These are phyloP conservation scores for Drosophila subobscura DNA, from an alignment of 1,140 invertebrate genomes.

Conservation along the genomic window DNA sequence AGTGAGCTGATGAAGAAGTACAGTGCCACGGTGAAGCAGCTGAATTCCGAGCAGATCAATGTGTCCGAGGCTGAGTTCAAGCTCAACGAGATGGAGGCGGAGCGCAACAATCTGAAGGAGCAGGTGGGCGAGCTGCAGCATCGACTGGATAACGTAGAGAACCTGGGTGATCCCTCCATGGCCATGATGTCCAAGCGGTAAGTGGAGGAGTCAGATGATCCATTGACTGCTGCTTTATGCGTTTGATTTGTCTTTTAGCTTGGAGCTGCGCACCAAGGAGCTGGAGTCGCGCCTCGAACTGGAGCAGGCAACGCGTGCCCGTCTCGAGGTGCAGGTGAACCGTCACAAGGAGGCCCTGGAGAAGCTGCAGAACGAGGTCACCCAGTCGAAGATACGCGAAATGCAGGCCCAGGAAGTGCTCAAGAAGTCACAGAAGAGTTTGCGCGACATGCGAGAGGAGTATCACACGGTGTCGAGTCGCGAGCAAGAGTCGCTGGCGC, in stretches of 20 bases:
- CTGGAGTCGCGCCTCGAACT: constrained; percentile 95
- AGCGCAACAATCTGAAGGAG: constrained; percentile 90
- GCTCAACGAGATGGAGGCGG: constrained; percentile 91
- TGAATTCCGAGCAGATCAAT: constrained; percentile 92
- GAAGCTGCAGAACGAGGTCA: constrained; percentile 90
- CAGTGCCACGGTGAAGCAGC: constrained; percentile 92
- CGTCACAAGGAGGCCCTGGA: constrained; percentile 94
- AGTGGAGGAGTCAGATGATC: neutral
- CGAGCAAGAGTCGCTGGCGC: constrained; percentile 89
- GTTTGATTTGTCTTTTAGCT: constrained; percentile 61
- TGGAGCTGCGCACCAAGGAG: constrained; percentile 93
- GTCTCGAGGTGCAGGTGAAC: constrained; percentile 92
- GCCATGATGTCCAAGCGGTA: constrained; percentile 88
- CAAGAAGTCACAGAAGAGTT: constrained; percentile 88
- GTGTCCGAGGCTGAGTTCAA: constrained; percentile 92
- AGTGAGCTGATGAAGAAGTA: constrained; percentile 96
- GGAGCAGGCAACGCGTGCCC: constrained; percentile 92
- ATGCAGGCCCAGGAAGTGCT: constrained; percentile 90
- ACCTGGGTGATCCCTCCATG: constrained; percentile 90
- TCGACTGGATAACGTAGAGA: constrained; percentile 91
- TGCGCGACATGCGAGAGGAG: constrained; percentile 90
- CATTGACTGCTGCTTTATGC: neutral
- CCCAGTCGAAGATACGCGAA: constrained; percentile 88
- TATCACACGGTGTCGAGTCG: constrained; percentile 86
- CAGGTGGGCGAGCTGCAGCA: constrained; percentile 90